Base-by-base conservation (phyloP, 2,888 invertebrate genomes). In the Rotaria magnacalcarata region DNA sequence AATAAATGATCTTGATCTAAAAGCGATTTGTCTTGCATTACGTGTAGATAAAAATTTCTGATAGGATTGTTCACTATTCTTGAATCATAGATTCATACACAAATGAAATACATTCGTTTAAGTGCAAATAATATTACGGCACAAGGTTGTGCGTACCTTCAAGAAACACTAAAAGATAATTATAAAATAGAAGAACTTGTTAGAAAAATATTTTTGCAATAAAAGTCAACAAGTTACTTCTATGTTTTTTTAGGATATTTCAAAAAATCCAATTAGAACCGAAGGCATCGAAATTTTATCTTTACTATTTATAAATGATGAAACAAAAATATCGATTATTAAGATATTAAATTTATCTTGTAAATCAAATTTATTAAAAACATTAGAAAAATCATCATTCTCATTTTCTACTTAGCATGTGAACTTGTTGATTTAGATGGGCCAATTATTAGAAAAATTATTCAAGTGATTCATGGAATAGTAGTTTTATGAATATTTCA, bases 1-100 rank as follows among this genome's bases (percentile, higher is more conserved):
- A 80, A 47, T 80, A 47, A 80, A 80, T 80, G 80, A 80, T 80
- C 10, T 47, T 80, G 80, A 80, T 80, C n/a, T 80, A 80, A 80
- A 80, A 80, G 47, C 47, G 10, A 47, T 80, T 80, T 80, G 80
- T 80, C 80, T 80, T 24, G 80, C 80, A n/a, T 47, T 80, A 80
- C 43, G 80, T 47, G 80, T 80, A 47, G 24, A 47, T 47, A 24
- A n/a, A 10, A 2, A 43, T n/a, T 80, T 24, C 41, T 43, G 4
- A 5, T 41, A 75, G 19, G 7, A 14, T 3, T 67, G 41, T 1
- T 43, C 27, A 16, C 4, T 41, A 2, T 5, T 47, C 10, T 43
- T 2, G 19, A 80, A 80, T 7, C 21, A n/a, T 80, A 80, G 80
- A 80, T 47, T 47, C 80, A 80, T 47, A 80, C 24, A 24, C 47